These are phyloP conservation scores for Sminthurinus aureus DNA, from an alignment of 2,888 invertebrate species.

Conservation along the genomic window DNA sequence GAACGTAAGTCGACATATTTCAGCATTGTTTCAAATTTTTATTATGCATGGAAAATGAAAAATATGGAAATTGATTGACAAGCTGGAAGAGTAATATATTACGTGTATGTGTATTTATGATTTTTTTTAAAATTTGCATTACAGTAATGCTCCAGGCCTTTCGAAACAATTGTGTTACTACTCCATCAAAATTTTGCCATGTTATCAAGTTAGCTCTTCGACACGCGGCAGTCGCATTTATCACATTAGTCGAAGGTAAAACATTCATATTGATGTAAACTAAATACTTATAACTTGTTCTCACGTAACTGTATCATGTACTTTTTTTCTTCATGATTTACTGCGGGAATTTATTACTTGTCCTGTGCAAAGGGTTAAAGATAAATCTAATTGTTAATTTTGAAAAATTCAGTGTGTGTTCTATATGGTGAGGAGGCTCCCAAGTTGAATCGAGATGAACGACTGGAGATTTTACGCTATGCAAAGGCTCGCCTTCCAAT, in stretches of 20 bases:
- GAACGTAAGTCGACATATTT: too few species aligned
- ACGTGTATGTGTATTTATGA: too few species aligned
- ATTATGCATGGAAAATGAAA: too few species aligned
- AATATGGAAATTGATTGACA: too few species aligned
- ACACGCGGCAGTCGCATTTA: constrained; percentile 69
- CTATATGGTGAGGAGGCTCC: constrained; percentile 72
- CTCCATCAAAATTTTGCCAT: constrained; percentile 70
- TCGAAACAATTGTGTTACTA: constrained; percentile 60
- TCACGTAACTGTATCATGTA: background rate
- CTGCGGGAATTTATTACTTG: too few species aligned
- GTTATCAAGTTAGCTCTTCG: constrained; percentile 71
- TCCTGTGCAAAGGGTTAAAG: background rate
- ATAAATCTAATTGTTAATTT: constrained; percentile 65
- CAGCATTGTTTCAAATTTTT: too few species aligned
- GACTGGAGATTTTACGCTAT: constrained; percentile 73
- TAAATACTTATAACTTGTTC: too few species aligned
- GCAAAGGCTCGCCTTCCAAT: constrained; percentile 73
- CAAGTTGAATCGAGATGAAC: constrained; percentile 70
- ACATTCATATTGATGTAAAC: too few species aligned
- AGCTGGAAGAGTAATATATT: too few species aligned
- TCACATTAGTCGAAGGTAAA: constrained; percentile 68
- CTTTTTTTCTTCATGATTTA: background rate
- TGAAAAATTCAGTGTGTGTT: constrained; percentile 69
- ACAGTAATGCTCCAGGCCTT: constrained; percentile 56
- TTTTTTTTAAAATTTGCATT: too few species aligned